These are phyloP conservation scores for Hemicentrotus pulcherrimus DNA, from an alignment of 35 echinoderm and acorn worm species.

Conservation along the genomic window DNA sequence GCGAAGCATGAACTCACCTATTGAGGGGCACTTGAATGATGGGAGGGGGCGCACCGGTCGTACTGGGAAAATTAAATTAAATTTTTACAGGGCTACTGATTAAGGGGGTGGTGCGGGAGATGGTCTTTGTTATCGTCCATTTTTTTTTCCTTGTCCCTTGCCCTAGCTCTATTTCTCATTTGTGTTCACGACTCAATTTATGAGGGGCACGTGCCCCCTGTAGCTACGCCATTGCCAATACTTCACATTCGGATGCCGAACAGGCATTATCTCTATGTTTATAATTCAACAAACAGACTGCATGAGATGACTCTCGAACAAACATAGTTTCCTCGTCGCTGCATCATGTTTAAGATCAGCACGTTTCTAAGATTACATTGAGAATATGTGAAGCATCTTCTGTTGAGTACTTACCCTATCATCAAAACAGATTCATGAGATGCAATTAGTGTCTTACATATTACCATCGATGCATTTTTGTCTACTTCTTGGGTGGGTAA, in stretches of 20 bases:
- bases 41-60: too few species aligned
- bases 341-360: not conserved
- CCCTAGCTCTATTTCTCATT: too few species aligned
- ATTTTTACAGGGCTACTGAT: too few species aligned
- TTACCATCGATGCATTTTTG: not conserved
- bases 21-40: too few species aligned
- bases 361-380: not conserved
- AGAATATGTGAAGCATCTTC: not conserved
- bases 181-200: too few species aligned
- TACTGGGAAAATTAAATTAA: too few species aligned
- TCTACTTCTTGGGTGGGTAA: not conserved
- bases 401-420: not conserved
- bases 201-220: too few species aligned
- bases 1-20: too few species aligned
- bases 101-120: too few species aligned
- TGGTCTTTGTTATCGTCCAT: too few species aligned
- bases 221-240: not conserved
- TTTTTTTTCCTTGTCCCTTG: too few species aligned
- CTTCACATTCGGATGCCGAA: not conserved
- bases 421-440: not conserved
- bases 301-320: not conserved
- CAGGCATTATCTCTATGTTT: not conserved
- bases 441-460: not conserved
- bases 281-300: not conserved
- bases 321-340: not conserved